Evolutionary conservation across 2,797 vertebrate species (phyloP).

Genomic region (Esox masquinongy): DNA sequence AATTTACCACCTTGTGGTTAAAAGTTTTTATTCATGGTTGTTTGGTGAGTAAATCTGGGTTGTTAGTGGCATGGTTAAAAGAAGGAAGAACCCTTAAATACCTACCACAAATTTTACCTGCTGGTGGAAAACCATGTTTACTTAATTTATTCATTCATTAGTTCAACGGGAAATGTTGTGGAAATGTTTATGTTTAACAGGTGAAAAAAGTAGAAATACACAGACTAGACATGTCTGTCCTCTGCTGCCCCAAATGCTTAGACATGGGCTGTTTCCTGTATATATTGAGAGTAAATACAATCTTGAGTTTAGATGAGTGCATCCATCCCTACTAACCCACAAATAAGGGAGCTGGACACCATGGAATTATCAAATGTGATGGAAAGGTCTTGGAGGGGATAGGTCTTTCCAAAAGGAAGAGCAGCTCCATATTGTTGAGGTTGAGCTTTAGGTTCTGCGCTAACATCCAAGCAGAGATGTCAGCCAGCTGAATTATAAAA

Average conservation of each 20-base stretch:
- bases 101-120: slow-evolving; percentile 72
- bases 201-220: slow-evolving; percentile 52
- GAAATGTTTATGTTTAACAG: slow-evolving; percentile 67
- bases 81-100: slow-evolving; percentile 73
- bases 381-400: no score
- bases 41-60: slow-evolving; percentile 74
- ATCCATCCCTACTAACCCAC: slow-evolving; percentile 13
- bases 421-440: no score
- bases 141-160: slow-evolving; percentile 56
- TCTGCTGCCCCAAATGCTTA: slow-evolving; percentile 44
- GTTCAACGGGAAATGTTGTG: slow-evolving; percentile 38
- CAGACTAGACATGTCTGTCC: slow-evolving; percentile 37
- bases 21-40: slow-evolving; percentile 71
- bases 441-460: no score
- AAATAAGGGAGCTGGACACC: no score
- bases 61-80: slow-evolving; percentile 36
- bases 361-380: no score
- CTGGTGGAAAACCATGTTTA: slow-evolving; percentile 55
- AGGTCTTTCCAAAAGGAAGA: no score
- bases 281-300: slow-evolving; percentile 47
- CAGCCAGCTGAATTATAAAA: no score
- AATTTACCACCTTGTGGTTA: slow-evolving; percentile 77
- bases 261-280: slow-evolving; percentile 48
- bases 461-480: no score
- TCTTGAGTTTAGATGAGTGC: slow-evolving; percentile 32